Evolutionary conservation across 2,888 invertebrate genomes (phyloP).

Genomic region (Drosophila acutilabella): DNA sequence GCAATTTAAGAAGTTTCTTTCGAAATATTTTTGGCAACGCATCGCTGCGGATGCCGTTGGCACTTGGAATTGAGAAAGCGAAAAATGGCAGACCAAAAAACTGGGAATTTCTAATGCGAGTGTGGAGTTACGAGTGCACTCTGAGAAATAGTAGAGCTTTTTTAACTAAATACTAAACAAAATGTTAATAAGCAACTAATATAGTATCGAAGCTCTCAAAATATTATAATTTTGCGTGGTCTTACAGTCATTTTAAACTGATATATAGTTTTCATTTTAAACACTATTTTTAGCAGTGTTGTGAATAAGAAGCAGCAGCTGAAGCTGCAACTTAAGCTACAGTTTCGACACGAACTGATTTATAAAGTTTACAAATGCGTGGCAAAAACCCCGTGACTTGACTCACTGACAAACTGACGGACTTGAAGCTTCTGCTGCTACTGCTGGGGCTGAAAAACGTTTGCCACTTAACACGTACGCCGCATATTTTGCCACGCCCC

Average conservation of each 20-base stretch:
- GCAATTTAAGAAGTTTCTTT: conserved; percentile 66
- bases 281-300: neutral
- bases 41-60: conserved; percentile 47
- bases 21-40: conserved; percentile 59
- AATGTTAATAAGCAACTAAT: too few relatives aligned
- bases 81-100: neutral
- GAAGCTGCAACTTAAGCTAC: conserved; percentile 41
- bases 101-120: conserved; percentile 26
- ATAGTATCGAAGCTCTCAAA: too few relatives aligned
- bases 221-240: too few relatives aligned
- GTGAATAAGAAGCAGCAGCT: neutral
- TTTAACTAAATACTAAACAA: too few relatives aligned
- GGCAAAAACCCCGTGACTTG: conserved; percentile 79
- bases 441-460: conserved; percentile 71
- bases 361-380: conserved; percentile 80
- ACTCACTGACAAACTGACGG: conserved; percentile 44
- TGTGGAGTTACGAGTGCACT: neutral
- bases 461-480: conserved; percentile 80
- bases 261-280: too few relatives aligned
- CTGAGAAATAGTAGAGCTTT: neutral
- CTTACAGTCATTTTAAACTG: too few relatives aligned
- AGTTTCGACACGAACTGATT: conserved; percentile 79
- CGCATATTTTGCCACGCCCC: conserved; percentile 77
- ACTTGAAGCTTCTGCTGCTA: conserved; percentile 35
- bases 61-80: conserved; percentile 21